Evolutionary conservation across 2,797 vertebrate species (phyloP), one percentile per base, ranked within the genome.

Genomic region (Sebastes matsubarae): DNA sequence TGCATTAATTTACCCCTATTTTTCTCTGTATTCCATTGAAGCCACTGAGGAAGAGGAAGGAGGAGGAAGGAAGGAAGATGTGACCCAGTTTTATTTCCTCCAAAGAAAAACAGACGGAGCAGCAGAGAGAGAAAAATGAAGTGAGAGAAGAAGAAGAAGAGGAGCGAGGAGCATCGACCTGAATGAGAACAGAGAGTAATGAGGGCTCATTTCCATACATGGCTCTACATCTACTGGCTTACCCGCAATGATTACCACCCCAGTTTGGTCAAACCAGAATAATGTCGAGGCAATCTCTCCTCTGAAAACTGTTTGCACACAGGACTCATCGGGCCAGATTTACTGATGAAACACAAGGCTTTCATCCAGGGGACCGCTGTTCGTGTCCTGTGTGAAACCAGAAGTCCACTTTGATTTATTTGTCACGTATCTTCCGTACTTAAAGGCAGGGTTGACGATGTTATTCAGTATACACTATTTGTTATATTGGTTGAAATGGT

Each of bases 1-100:
- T 36, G 52, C 70, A 76, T 80, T 82, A 72, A 84, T 88, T 80
- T 70, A 70, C 42, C 57, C 57, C 32, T 29, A 5, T 30, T 79
- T 72, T 54, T 72, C 72, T 79, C 85, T 82, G 83, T 81, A 79
- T 91, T 90, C 64, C 34, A 85, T 89, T 91, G 85, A 84, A 88
- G 74, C 82, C 68, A 67, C 54, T 25, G 79, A 81, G 61, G 74
- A 78, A 55, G 77, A 88, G 73, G 55, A 75, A 88, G 66, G 74
- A 79, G 59, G 77, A 88, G 75, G 55, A 75, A 88, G 63, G 70
- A 86, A 78, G 60, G 80, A 88, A 77, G 89, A 89, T 79, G 73
- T 94, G 92, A 94, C 93, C 93, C 82, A 93, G 81, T 93, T 95
- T 91, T 58, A 87, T 89, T 91, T 86, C 84, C 84, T 89, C 84